Evolutionary conservation across 2,797 vertebrate species (phyloP), one percentile per base, ranked within the genome.

Genomic region (Acanthornis magna): DNA sequence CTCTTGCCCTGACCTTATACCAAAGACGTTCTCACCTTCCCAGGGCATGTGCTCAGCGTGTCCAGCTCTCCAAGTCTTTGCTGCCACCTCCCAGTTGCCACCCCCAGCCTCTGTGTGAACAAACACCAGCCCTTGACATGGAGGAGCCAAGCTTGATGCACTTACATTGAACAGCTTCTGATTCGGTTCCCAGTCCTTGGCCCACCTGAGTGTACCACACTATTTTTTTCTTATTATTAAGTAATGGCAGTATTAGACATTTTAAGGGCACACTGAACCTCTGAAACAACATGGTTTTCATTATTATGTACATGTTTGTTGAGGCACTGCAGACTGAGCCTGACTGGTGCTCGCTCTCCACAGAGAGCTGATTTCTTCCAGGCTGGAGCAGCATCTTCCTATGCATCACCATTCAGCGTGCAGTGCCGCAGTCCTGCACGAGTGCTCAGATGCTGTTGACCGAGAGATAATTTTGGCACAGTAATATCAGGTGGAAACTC

Each of bases 331-430:
- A 76, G 71, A 8, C 58, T 57, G 54, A 75, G 53, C 23, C 58
- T 50, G 34, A 40, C n/a, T 0, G 1, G 21, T 32, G 76, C 45
- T 88, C 1, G 0, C 73, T 81, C 51, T 42, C 40, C n/a, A n/a
- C n/a, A n/a, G n/a, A 72, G 26, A 68, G 36, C 30, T 74, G 72
- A 26, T 53, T 57, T 71, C 63, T 88, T 38, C 65, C 79, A 72
- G 55, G 51, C 36, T 47, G 61, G 9, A 86, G 47, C 43, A 76
- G 60, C 11, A 23, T 57, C 77, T 88, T 66, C 62, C 79, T 14
- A 0, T 10, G 27, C 21, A 2, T 65, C 38, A 43, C 22, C 21
- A 13, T 65, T 43, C 29, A 34, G 32, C 0, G 0, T 8, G 32
- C 1, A 0, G 42, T 71, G 50, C 34, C 54, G 43, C 2, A 0